Conservation (phyloP, 2,113 vertebrate species). For the Meleagris gallopavo region DNA sequence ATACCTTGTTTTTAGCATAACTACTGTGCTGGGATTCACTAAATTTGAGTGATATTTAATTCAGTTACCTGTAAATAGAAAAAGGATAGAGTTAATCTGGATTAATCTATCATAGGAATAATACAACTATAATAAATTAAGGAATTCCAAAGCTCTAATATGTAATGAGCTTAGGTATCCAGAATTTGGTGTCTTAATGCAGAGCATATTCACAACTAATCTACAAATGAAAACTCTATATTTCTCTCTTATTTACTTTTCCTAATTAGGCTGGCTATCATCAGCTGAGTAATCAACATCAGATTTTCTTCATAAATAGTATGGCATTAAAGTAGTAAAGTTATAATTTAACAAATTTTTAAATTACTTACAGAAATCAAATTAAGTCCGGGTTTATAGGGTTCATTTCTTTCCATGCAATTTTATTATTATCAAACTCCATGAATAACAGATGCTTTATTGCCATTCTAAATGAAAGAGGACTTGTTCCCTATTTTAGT, state of each 20-base stretch:
- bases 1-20: background rate
- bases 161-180: background rate
- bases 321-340: background rate
- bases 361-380: background rate
- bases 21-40: background rate
- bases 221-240: background rate
- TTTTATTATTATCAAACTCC: background rate
- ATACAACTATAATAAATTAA: background rate
- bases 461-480: slow-evolving; percentile 18
- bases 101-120: background rate
- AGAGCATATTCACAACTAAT: background rate
- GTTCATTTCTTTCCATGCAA: background rate
- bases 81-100: background rate
- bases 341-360: background rate
- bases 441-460: background rate
- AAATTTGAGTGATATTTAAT: background rate
- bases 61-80: background rate
- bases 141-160: background rate
- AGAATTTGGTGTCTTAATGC: background rate
- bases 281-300: background rate
- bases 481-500: slow-evolving; percentile 3
- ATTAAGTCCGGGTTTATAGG: background rate
- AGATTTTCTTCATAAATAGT: background rate
- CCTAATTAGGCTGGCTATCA: background rate
- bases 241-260: background rate